Conservation (phyloP, 2,888 invertebrate genomes). For the Meghimatium bilineatum region DNA sequence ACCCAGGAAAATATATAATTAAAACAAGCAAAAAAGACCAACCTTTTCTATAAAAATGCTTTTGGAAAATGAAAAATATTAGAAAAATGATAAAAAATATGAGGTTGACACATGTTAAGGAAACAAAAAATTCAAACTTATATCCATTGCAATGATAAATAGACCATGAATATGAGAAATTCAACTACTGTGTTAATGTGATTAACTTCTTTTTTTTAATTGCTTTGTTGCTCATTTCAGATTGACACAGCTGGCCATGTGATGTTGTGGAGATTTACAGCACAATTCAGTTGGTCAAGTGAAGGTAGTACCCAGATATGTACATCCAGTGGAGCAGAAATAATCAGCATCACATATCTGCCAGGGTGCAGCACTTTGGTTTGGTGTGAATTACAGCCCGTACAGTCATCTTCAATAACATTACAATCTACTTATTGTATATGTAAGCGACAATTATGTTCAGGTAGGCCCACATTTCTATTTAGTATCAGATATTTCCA, state of each 20-base stretch:
- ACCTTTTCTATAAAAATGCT: too few species aligned
- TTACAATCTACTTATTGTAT: constrained; percentile 24
- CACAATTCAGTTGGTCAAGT: constrained; percentile 57
- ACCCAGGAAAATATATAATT: too few species aligned
- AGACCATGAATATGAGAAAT: too few species aligned
- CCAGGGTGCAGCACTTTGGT: constrained; percentile 57
- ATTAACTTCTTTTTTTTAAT: too few species aligned
- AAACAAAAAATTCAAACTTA: too few species aligned
- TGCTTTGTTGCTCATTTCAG: constrained; percentile 42
- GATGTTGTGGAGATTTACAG: constrained; percentile 59
- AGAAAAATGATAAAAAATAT: too few species aligned
- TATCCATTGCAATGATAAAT: too few species aligned
- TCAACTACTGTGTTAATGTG: too few species aligned
- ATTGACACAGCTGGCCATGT: constrained; percentile 58
- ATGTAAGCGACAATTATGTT: constrained; percentile 21
- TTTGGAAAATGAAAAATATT: too few species aligned
- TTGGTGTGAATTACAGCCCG: constrained; percentile 62
- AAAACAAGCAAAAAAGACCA: too few species aligned
- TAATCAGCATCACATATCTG: constrained; percentile 59
- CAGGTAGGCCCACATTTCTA: not conserved
- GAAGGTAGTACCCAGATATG: constrained; percentile 54
- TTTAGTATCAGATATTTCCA: not conserved
- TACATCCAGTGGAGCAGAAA: constrained; percentile 50
- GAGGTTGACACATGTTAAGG: too few species aligned
- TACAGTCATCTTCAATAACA: not conserved